Base-by-base conservation (phyloP, 2,888 invertebrate genomes). In the Apotomis capreana region DNA sequence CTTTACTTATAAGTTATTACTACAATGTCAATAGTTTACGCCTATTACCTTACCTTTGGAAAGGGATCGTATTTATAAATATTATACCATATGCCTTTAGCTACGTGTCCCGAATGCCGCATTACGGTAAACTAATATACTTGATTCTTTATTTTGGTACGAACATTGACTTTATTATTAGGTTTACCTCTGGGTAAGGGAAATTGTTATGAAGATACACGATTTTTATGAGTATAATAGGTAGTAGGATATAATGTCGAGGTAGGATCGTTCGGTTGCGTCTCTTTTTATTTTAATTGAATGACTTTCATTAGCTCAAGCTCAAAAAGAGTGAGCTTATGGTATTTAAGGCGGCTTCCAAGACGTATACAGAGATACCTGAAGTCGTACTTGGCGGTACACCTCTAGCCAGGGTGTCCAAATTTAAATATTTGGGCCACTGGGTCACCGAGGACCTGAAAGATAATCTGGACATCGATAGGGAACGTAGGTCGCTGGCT, bases 81-180 rank as follows among this genome's bases (percentile, higher is more conserved):
- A 74, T 76, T 77, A 77, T 75, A 68, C 69, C 71, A 73, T 60
- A 26, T 26, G 26, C 26, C 26, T 26, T 26, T 26, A 26, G 1
- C 0, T 26, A 75, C 70, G 75, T 81, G 77, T 76, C 74, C 74
- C 74, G 79, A 78, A 81, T 82, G 73, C 73, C 44, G 69, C 69
- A 73, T 75, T 75, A 77, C 70, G 71, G 75, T 74, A 76, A 78
- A 75, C 75, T 73, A 77, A 76, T 78, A 78, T 67, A 74, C 74
- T 74, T 57, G 49, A 69, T 63, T 77, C 72, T 80, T 77, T 80
- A 81, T 78, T 73, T 70, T 63, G 67, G 49, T 67, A 71, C 68
- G 63, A 68, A 46, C 58, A 68, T 68, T 63, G 69, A 52, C 58
- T 68, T 51, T 63, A 49, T 63, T 72, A 72, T 72, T 70, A 52